Evolutionary conservation across 2,888 invertebrate genomes (phyloP), one percentile per base, ranked within the genome.

Genomic region (Apamea crenata): DNA sequence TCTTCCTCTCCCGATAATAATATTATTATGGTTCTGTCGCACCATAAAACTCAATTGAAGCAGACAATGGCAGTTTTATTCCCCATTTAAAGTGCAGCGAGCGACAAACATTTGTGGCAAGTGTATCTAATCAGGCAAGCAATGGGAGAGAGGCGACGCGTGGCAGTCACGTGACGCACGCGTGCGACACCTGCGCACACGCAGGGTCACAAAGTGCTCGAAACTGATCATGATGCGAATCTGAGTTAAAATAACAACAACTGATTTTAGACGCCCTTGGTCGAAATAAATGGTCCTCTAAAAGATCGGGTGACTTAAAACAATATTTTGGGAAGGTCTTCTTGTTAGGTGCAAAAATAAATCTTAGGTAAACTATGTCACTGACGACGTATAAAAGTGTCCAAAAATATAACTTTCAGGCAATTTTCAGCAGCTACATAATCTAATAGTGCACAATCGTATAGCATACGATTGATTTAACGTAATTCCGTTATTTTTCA

Each of bases 51-150:
- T 89, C 90, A 91, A 93, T 92, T 91, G 92, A 91, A 92, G 90
- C 87, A 89, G 81, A 93, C 92, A 94, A 94, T 93, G 85, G 89
- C 86, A 92, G 91, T 93, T 93, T 93, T 91, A 93, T 93, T 91
- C 92, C 92, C 93, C 90, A 93, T 91, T 93, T 92, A 92, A 91
- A 89, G 90, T 89, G 88, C 89, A 90, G 85, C 84, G 86, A 90
- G 93, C 89, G 92, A 93, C 92, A 93, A 92, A 94, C 92, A 94
- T 93, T 94, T 94, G 95, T 92, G 94, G 95, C 96, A 95, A 96
- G 96, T 96, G 96, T 93, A 91, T 93, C 93, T 91, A 94, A 95
- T 95, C 94, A 91, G 89, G 87, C 90, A 90, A 86, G 85, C 82
- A 73, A 76, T 74, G 86, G 78, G 80, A 85, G 65, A 76, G 81